Percentiles rank a stretch among this genome's conserved stretches.
Conservation (phyloP, 2,113 vertebrate genomes). For the Progne subis region DNA sequence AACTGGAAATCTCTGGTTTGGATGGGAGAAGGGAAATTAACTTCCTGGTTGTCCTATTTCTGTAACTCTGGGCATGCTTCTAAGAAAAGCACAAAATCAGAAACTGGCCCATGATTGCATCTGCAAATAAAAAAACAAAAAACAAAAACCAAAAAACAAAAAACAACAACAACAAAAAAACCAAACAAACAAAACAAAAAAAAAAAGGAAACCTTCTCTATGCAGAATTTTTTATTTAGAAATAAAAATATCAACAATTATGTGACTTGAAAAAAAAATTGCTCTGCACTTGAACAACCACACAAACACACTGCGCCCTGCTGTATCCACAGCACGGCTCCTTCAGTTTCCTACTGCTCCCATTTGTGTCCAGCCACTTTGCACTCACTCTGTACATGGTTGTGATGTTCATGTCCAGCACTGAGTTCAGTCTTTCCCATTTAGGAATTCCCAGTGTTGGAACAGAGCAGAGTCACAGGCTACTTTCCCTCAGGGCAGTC, state of each 20-base stretch:
- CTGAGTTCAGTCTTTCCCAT: neutral
- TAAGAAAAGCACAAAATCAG: neutral
- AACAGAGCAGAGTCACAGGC: neutral
- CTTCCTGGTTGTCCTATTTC: neutral
- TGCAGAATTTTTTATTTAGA: neutral
- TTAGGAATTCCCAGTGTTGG: neutral
- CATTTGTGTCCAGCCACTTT: neutral
- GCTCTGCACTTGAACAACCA: neutral
- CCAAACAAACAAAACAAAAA: neutral
- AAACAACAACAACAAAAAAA: too few species aligned
- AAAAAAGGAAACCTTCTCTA: neutral
- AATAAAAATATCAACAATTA: neutral
- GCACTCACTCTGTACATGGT: neutral
- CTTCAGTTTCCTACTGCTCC: neutral
- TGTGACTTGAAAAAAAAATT: neutral
- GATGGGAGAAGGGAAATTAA: neutral
- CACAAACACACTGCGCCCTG: neutral
- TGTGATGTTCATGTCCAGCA: neutral
- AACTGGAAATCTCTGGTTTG: neutral
- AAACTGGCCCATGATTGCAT: neutral
- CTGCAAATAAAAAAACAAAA: too few species aligned
- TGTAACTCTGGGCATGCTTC: neutral
- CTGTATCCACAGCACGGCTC: fast-evolving
- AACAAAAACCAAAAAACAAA: too few species aligned
- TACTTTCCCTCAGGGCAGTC: neutral